phyloP scores from a whole-genome alignment of 2,888 invertebrate species.

The Scrobipalpa atriplicella region DNA sequence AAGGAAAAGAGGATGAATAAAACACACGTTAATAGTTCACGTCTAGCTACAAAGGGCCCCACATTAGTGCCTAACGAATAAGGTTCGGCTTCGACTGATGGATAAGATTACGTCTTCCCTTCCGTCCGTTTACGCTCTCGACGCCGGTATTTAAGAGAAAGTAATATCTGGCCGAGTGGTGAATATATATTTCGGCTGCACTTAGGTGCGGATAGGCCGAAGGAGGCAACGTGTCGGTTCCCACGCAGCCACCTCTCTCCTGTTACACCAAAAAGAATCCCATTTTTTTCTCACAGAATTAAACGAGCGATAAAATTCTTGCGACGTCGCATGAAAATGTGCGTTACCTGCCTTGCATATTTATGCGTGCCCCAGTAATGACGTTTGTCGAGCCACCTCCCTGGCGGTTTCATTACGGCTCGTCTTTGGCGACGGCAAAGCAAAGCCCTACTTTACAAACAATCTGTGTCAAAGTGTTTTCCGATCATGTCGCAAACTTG shows the following conservation, averaged over 20 bases:
- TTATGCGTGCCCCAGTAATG: conserved; percentile 80
- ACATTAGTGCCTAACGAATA: conserved; percentile 73
- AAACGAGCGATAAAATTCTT: conserved; percentile 82
- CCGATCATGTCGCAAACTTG: conserved; percentile 62
- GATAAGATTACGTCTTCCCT: conserved; percentile 71
- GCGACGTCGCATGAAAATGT: conserved; percentile 83
- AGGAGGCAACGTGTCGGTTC: conserved; percentile 67
- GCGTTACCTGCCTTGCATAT: conserved; percentile 83
- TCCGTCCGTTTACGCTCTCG: conserved; percentile 60
- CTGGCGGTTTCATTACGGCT: conserved; percentile 72
- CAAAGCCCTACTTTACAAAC: conserved; percentile 68
- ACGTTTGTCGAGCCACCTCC: conserved; percentile 74
- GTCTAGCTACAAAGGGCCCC: conserved; percentile 62
- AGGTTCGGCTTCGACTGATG: conserved; percentile 65
- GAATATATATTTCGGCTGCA: conserved; percentile 75
- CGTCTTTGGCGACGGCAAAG: conserved; percentile 61
- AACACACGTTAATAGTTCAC: conserved; percentile 70
- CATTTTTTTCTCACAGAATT: conserved; percentile 79
- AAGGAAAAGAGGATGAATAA: conserved; percentile 71
- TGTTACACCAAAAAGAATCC: conserved; percentile 75
- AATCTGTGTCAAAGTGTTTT: conserved; percentile 73
- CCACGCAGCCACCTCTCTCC: conserved; percentile 75
- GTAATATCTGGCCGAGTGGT: conserved; percentile 75
- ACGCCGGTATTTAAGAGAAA: conserved; percentile 69
- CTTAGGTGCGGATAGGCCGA: conserved; percentile 68